Conservation (phyloP, 1,140 invertebrate genomes). For the Lordiphosa mommai region DNA sequence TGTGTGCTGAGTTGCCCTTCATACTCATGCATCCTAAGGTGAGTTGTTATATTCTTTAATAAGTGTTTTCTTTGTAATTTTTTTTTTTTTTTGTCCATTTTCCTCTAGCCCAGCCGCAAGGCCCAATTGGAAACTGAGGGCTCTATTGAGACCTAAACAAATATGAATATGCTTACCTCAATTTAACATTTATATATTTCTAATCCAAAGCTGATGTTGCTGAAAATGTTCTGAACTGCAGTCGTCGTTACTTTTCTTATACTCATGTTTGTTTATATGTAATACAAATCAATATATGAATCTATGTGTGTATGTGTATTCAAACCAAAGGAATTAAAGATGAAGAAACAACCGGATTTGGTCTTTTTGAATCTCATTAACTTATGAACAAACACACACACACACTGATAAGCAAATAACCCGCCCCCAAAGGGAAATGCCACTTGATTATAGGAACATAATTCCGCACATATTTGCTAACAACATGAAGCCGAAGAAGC, state of each 20-base stretch:
- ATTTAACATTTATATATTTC: constrained; percentile 37
- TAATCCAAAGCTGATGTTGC: constrained; percentile 65
- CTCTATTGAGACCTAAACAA: constrained; percentile 52
- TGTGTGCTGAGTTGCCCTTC: constrained; percentile 97
- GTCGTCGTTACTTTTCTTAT: constrained; percentile 62
- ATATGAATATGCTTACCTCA: constrained; percentile 41
- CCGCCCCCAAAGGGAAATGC: not conserved
- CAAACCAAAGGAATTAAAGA: constrained; percentile 47
- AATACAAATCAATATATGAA: constrained; percentile 44
- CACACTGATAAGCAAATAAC: not conserved
- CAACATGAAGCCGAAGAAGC: constrained; percentile 5
- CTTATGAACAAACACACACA: constrained; percentile 1
- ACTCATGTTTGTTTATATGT: constrained; percentile 1
- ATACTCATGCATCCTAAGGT: constrained; percentile 98
- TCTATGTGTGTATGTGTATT: constrained; percentile 72
- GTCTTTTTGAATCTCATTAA: constrained; percentile 8
- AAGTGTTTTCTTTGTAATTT: not conserved
- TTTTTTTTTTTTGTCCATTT: not conserved
- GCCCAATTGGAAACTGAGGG: constrained; percentile 58
- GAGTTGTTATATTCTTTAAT: constrained; percentile 1
- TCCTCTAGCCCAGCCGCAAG: constrained; percentile 67
- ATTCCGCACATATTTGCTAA: constrained; percentile 22
- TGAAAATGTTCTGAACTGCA: constrained; percentile 75
- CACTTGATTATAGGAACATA: constrained; percentile 19
- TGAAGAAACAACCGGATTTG: constrained; percentile 12